Conservation (phyloP, 1,140 invertebrate genomes). For the Bombus balteatus region DNA sequence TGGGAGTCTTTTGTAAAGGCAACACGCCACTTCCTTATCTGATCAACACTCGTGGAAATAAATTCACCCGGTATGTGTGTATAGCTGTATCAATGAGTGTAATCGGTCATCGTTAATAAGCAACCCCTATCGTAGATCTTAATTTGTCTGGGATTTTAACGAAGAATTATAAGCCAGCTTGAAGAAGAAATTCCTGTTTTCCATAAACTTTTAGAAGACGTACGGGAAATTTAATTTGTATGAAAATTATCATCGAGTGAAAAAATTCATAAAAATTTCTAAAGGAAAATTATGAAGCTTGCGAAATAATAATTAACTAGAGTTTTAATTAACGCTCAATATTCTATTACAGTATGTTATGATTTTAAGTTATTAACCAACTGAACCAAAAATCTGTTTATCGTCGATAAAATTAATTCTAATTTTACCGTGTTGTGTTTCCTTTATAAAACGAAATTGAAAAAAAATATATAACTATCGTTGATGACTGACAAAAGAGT, state of each 20-base stretch:
- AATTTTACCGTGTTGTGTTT: not conserved
- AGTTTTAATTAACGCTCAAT: no score
- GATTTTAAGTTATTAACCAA: no score
- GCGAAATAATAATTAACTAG: no score
- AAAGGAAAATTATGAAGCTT: not conserved
- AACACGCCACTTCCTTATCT: constrained; percentile 44
- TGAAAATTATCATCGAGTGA: not conserved
- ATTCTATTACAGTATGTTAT: no score
- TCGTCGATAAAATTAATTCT: no score
- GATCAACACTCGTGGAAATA: constrained; percentile 29
- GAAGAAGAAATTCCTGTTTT: not conserved
- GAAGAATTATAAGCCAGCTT: not conserved
- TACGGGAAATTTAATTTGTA: not conserved
- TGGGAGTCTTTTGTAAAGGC: constrained; percentile 36
- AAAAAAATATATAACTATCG: not conserved
- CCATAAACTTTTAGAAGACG: not conserved
- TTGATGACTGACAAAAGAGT: not conserved
- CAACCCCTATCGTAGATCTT: constrained; percentile 26
- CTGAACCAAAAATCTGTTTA: no score
- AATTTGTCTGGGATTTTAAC: constrained; percentile 20
- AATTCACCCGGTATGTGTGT: constrained; percentile 21
- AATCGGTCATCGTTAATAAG: constrained; percentile 45
- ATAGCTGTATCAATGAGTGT: not conserved
- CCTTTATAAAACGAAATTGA: not conserved
- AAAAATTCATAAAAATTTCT: not conserved